These are phyloP conservation scores for Dione vanillae DNA, from an alignment of 2,888 invertebrate genomes.

Conservation along the genomic window DNA sequence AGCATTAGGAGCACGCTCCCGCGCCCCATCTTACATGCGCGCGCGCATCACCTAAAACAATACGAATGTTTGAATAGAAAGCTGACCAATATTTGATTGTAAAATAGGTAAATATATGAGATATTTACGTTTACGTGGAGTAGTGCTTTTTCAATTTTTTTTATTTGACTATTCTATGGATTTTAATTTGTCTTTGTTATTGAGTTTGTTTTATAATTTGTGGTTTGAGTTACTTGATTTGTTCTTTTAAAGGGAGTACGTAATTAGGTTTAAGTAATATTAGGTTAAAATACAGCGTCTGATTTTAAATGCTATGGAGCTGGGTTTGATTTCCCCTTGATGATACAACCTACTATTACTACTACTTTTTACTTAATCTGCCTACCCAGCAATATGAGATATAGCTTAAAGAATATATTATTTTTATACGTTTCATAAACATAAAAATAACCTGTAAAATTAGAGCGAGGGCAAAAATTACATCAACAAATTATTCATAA, in stretches of 20 bases:
- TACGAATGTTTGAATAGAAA: constrained; percentile 70
- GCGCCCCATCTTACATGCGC: constrained; percentile 76
- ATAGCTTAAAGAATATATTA: too few relatives aligned
- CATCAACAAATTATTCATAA: too few relatives aligned
- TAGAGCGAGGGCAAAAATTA: too few relatives aligned
- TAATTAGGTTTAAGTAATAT: too few relatives aligned
- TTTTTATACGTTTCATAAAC: too few relatives aligned
- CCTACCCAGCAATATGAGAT: too few relatives aligned
- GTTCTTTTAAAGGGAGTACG: neutral
- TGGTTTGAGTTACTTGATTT: neutral
- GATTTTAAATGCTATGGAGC: too few relatives aligned
- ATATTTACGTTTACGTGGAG: constrained; percentile 45
- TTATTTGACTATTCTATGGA: neutral
- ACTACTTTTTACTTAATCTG: too few relatives aligned
- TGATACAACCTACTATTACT: too few relatives aligned
- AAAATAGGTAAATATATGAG: constrained; percentile 28
- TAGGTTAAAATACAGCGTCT: too few relatives aligned
- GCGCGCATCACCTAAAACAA: constrained; percentile 83
- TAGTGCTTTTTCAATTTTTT: neutral
- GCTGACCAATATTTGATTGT: constrained; percentile 67
- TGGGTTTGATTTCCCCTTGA: too few relatives aligned
- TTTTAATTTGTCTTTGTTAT: constrained; percentile 16
- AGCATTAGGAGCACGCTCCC: constrained; percentile 76
- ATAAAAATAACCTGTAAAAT: too few relatives aligned
- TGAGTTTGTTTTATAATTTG: neutral